These are phyloP conservation scores for Trichopoda pennipes DNA, from an alignment of 2,888 invertebrate genomes.

Conservation along the genomic window DNA sequence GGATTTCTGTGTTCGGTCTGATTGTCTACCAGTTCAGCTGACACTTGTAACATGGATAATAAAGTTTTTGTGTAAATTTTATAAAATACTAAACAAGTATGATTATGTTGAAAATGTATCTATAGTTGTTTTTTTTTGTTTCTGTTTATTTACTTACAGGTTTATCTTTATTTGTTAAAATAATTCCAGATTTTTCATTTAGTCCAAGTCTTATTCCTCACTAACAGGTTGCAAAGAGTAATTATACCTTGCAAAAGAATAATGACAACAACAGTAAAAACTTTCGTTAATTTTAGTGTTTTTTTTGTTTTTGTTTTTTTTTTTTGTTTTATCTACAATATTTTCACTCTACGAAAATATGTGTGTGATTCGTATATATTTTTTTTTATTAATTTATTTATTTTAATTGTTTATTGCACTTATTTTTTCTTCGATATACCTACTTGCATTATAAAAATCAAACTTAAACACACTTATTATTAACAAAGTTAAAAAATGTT, in stretches of 20 bases:
- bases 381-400: slow-evolving; percentile 24
- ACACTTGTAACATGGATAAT: slow-evolving; percentile 34
- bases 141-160: slow-evolving; percentile 33
- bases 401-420: slow-evolving; percentile 65
- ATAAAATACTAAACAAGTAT: background rate
- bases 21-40: slow-evolving; percentile 53
- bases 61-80: slow-evolving; percentile 8
- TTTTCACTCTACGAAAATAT: slow-evolving; percentile 48
- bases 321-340: slow-evolving; percentile 36
- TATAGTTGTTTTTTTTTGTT: background rate
- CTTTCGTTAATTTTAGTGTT: slow-evolving; percentile 52
- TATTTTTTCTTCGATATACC: slow-evolving; percentile 60
- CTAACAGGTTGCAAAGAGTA: slow-evolving; percentile 54
- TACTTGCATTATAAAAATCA: slow-evolving; percentile 30
- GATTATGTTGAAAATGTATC: slow-evolving; percentile 5
- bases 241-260: slow-evolving; percentile 17
- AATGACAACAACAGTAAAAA: slow-evolving; percentile 42
- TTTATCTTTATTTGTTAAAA: slow-evolving; percentile 31
- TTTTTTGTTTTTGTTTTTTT: slow-evolving; percentile 34
- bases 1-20: slow-evolving; percentile 43
- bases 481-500: background rate
- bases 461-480: slow-evolving; percentile 16
- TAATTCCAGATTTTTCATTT: slow-evolving; percentile 54
- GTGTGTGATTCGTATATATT: slow-evolving; percentile 40
- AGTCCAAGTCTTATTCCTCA: slow-evolving; percentile 42